Evolutionary conservation across 2,113 vertebrate genomes (phyloP).

Genomic region (Anolis sagrei): DNA sequence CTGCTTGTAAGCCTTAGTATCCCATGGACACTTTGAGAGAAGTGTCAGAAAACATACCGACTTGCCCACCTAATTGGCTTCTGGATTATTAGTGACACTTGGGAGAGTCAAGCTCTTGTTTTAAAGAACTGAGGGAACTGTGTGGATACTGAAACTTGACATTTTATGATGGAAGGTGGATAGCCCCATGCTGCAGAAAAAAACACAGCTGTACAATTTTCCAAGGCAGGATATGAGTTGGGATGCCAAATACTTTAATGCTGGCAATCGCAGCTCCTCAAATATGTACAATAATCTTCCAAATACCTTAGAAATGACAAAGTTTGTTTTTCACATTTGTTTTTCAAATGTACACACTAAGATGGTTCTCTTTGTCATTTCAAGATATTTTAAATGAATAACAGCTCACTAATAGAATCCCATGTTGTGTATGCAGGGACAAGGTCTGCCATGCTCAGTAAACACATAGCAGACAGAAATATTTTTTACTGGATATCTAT

Average conservation of each 20-base stretch:
- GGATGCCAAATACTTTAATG: constrained; percentile 30
- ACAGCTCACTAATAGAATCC: not conserved
- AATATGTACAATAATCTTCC: accelerated
- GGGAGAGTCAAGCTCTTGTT: constrained; percentile 66
- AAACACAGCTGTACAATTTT: constrained; percentile 48
- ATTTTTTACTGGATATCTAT: too few species aligned
- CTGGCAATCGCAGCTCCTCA: not conserved
- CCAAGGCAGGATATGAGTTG: accelerated
- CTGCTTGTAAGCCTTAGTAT: constrained; percentile 68
- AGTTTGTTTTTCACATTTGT: not conserved
- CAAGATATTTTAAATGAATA: not conserved
- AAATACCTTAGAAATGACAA: accelerated
- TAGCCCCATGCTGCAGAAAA: not conserved
- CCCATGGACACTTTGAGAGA: constrained; percentile 66
- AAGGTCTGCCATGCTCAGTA: too few species aligned
- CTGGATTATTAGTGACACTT: constrained; percentile 65
- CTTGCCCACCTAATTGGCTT: constrained; percentile 62
- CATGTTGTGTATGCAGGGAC: not conserved
- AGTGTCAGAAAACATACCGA: constrained; percentile 69
- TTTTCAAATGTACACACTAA: not conserved
- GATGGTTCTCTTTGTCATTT: not conserved
- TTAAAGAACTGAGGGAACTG: constrained; percentile 54
- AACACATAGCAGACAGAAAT: too few species aligned
- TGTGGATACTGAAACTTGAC: constrained; percentile 60
- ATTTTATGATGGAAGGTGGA: constrained; percentile 47